A percentile compares a stretch with the other conserved stretches of the same genome.
These are phyloP conservation scores for Tricholauxania praeusta DNA, from an alignment of 2,888 invertebrate genomes.

Conservation along the genomic window DNA sequence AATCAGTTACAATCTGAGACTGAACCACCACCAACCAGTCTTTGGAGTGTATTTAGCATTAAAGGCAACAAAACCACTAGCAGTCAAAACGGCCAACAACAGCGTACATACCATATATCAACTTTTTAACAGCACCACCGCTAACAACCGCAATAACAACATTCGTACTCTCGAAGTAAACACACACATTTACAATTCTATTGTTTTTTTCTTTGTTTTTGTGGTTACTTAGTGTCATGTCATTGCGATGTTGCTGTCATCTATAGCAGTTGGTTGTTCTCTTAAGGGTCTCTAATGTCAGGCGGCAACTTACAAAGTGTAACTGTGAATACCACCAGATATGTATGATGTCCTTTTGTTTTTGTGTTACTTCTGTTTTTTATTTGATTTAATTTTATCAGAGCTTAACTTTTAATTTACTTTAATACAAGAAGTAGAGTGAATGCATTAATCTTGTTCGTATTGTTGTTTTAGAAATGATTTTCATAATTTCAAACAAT, in stretches of 20 bases:
- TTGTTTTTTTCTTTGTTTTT: not conserved
- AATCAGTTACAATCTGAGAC: not conserved
- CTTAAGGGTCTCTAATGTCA: slow-evolving; percentile 6
- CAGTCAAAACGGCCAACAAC: not conserved
- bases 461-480: too few relatives aligned
- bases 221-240: slow-evolving; percentile 31
- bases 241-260: slow-evolving; percentile 19
- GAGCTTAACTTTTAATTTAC: too few relatives aligned
- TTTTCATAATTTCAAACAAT: too few relatives aligned
- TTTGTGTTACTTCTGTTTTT: not conserved
- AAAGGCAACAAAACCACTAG: not conserved
- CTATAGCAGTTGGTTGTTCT: not conserved
- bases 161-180: slow-evolving; percentile 9
- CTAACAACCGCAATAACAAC: slow-evolving; percentile 10
- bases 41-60: not conserved
- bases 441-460: too few relatives aligned
- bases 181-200: slow-evolving; percentile 16
- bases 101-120: too few relatives aligned
- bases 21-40: too few relatives aligned
- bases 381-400: not conserved
- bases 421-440: too few relatives aligned
- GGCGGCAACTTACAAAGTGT: slow-evolving; percentile 16
- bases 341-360: not conserved
- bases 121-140: not conserved
- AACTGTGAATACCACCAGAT: not conserved